Evolutionary conservation across 1,140 invertebrate species (phyloP).

Genomic region (Drosophila varians): DNA sequence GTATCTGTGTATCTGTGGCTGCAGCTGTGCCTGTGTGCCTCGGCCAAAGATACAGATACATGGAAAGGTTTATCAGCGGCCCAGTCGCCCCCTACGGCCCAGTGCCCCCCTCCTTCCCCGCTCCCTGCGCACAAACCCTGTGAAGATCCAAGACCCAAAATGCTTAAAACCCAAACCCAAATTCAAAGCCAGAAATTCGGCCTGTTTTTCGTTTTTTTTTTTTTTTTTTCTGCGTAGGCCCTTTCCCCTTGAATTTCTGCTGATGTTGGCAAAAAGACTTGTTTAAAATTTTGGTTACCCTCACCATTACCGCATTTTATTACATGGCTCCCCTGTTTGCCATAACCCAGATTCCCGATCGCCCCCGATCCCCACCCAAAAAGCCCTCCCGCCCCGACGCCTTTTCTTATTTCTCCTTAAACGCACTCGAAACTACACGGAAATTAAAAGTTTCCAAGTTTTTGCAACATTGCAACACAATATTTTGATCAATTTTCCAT

Average conservation of each 20-base stretch:
- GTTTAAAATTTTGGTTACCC: slow-evolving; percentile 38
- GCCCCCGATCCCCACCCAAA: neutral
- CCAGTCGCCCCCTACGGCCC: no score
- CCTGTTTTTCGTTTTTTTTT: slow-evolving; percentile 23
- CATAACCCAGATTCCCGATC: slow-evolving; percentile 44
- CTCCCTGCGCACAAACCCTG: no score
- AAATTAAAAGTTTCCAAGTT: neutral
- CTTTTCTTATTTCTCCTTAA: neutral
- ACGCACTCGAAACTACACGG: neutral
- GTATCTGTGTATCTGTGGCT: slow-evolving; percentile 12
- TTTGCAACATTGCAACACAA: neutral
- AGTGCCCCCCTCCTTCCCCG: neutral
- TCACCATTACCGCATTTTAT: slow-evolving; percentile 46
- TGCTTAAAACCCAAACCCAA: slow-evolving; percentile 17
- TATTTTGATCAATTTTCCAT: no score
- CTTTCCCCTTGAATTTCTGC: slow-evolving; percentile 20
- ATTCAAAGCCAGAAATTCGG: slow-evolving; percentile 23
- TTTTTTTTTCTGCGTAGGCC: slow-evolving; percentile 40
- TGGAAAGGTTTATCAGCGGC: slow-evolving; percentile 18
- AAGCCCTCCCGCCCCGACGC: neutral
- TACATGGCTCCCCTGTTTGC: slow-evolving; percentile 49
- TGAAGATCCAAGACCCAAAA: slow-evolving; percentile 5
- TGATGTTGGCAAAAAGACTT: slow-evolving; percentile 23
- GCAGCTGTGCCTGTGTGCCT: neutral
- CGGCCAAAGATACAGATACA: slow-evolving; percentile 3